A percentile compares a stretch with the other conserved stretches of the same genome.
Evolutionary conservation across 2,888 invertebrate species (phyloP).

Genomic region (Macroteleia sp.): DNA sequence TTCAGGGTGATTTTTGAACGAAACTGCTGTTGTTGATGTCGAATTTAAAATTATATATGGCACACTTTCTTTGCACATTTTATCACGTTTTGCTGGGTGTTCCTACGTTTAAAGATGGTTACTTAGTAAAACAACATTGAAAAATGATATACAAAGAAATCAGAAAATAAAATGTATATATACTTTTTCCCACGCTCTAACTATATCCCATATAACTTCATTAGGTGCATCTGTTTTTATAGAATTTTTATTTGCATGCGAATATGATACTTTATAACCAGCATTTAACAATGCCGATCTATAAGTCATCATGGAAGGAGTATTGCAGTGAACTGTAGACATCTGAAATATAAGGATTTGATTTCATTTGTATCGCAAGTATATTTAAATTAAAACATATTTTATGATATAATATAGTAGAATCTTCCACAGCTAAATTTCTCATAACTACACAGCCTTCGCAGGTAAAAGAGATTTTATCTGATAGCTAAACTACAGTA

Average conservation of each 20-base stretch:
- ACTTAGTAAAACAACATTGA: too few relatives aligned
- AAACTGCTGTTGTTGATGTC: constrained; percentile 84
- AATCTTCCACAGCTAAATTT: too few relatives aligned
- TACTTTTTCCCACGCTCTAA: constrained; percentile 85
- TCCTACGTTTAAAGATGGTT: too few relatives aligned
- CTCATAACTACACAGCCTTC: too few relatives aligned
- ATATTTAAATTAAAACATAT: too few relatives aligned
- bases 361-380: too few relatives aligned
- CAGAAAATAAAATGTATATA: not conserved
- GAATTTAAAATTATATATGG: constrained; percentile 86
- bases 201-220: constrained; percentile 94
- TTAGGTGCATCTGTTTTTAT: constrained; percentile 97
- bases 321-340: constrained; percentile 76
- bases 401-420: too few relatives aligned
- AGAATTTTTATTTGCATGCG: constrained; percentile 94
- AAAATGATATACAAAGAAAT: too few relatives aligned
- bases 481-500: too few relatives aligned
- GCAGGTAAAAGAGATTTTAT: too few relatives aligned
- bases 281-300: constrained; percentile 96
- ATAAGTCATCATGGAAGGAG: constrained; percentile 80
- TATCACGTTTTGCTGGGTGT: constrained; percentile 88
- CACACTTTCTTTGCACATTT: constrained; percentile 85
- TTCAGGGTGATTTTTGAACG: constrained; percentile 86
- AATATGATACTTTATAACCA: constrained; percentile 95
- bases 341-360: too few relatives aligned